Evolutionary conservation across 2,797 vertebrate species (phyloP), one percentile per base, ranked within the genome.

Genomic region (Schizopygopsis malacanthus): DNA sequence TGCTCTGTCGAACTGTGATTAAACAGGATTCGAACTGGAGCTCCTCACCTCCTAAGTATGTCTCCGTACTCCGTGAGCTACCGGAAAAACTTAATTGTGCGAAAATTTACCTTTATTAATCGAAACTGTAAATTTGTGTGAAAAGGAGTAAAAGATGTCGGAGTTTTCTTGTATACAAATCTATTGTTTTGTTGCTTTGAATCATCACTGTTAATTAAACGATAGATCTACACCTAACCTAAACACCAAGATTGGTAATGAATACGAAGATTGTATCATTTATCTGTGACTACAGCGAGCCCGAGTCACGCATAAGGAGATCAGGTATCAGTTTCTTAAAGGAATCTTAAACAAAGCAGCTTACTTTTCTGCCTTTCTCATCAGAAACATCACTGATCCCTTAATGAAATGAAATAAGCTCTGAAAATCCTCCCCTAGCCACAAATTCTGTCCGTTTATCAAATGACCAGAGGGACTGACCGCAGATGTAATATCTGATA

Each of bases 401-500:
- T 86, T 78, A 79, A 91, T 89, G 79, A 88, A 91, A 89, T 63
- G 80, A 67, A 85, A 67, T 75, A 82, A 84, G 81, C 85, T 85
- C 69, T 82, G 76, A 78, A 71, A 88, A 91, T 88, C 78, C 81
- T 82, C 69, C 73, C 79, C 56, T 39, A 12, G 82, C 81, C 56
- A 79, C 71, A 70, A 85, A 86, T 70, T 84, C 83, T 47, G 52
- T 76, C 70, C 45, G 79, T 75, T 89, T 90, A 89, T 63, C 67
- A 83, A 56, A 82, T 87, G 83, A 80, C 81, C 85, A 16, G 81
- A 87, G 76, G 85, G 70, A 76, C 82, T 82, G 83, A 85, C 79
- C 72, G 67, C 54, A 85, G 86, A 88, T 22, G 39, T 79, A 52
- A 81, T 50, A 75, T 75, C 69, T 75, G 84, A 85, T 85, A 85